A percentile compares a stretch with the other conserved stretches of the same genome.
These are phyloP conservation scores for Condylura cristata DNA, from an alignment of 2,113 vertebrate species.

Conservation along the genomic window DNA sequence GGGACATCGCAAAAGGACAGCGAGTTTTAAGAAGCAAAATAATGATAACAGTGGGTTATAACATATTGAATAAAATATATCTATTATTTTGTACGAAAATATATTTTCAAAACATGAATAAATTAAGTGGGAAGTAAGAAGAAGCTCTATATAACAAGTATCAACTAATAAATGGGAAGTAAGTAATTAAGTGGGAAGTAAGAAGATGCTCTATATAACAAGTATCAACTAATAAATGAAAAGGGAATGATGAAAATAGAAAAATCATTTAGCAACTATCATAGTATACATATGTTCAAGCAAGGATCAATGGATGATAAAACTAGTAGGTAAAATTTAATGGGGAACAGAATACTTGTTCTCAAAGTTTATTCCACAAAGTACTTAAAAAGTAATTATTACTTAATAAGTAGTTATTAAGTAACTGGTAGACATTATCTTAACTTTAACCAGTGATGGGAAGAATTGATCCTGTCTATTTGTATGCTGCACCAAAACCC, in stretches of 20 bases:
- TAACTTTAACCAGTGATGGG: not conserved
- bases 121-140: not conserved
- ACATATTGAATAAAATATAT: constrained; percentile 2
- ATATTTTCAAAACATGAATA: not conserved
- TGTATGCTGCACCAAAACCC: not conserved
- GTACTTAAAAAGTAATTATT: constrained; percentile 51
- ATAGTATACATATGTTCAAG: constrained; percentile 18
- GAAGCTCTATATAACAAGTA: not conserved
- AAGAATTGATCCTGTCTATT: constrained; percentile 1
- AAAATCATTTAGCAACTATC: constrained; percentile 32
- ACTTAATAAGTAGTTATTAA: constrained; percentile 12
- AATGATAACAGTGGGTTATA: not conserved
- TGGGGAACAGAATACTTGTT: constrained; percentile 19
- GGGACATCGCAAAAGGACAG: not conserved
- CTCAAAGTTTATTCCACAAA: not conserved
- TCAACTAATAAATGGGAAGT: constrained; percentile 24
- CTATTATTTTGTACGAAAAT: not conserved
- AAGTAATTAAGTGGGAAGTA: too few relatives aligned
- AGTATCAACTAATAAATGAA: constrained; percentile 27
- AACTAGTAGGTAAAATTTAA: constrained; percentile 12
- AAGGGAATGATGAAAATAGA: not conserved
- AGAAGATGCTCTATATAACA: constrained; percentile 21
- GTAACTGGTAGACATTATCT: not conserved
- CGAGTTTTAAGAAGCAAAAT: constrained; percentile 30
- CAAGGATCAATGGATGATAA: constrained; percentile 2